A percentile compares a stretch with the other conserved stretches of the same genome.
Evolutionary conservation across 2,888 invertebrate genomes (phyloP).

Genomic region (Fabriciana adippe): DNA sequence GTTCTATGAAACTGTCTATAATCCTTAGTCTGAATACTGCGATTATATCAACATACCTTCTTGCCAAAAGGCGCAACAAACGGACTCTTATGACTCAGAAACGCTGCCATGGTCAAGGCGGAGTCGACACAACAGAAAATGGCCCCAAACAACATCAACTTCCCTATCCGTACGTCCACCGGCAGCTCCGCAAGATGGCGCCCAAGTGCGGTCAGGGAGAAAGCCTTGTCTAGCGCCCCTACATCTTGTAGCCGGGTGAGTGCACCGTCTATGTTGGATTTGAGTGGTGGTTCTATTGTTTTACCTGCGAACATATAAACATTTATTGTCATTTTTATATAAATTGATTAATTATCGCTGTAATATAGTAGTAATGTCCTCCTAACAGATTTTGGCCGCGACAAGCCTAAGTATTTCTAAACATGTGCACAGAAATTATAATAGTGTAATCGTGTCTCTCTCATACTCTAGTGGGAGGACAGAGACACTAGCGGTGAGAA

Average conservation of each 20-base stretch:
- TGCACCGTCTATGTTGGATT: slow-evolving; percentile 86
- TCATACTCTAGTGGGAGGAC: too few species aligned
- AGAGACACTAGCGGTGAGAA: too few species aligned
- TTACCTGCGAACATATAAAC: slow-evolving; percentile 69
- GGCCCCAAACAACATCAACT: slow-evolving; percentile 94
- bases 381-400: too few species aligned
- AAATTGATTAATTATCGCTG: neutral
- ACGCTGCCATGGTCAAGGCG: slow-evolving; percentile 94
- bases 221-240: slow-evolving; percentile 89
- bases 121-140: slow-evolving; percentile 96
- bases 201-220: slow-evolving; percentile 91
- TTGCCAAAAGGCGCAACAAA: slow-evolving; percentile 89
- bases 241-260: slow-evolving; percentile 87
- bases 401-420: too few species aligned
- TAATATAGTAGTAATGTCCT: too few species aligned
- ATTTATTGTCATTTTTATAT: neutral
- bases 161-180: slow-evolving; percentile 95
- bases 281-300: slow-evolving; percentile 88
- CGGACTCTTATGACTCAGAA: slow-evolving; percentile 90
- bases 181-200: slow-evolving; percentile 94
- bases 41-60: slow-evolving; percentile 57
- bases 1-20: too few species aligned
- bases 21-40: too few species aligned
- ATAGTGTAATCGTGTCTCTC: too few species aligned
- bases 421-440: too few species aligned